Conservation (phyloP, 2,797 vertebrate species). For the Anguilla pacifica region DNA sequence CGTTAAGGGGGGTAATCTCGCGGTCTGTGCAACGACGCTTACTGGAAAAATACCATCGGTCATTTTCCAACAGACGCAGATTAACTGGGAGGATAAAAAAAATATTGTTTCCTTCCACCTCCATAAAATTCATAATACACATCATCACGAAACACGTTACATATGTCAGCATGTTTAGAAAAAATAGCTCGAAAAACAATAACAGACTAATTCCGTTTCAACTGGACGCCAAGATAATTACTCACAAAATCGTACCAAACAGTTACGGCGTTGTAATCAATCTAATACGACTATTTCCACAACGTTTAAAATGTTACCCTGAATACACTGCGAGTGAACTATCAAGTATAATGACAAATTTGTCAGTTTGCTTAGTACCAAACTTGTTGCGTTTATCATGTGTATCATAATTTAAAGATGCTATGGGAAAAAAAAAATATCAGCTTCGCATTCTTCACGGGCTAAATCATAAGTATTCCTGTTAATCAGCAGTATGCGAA, state of each 20-base stretch:
- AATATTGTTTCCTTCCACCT: not conserved
- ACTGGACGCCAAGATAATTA: not conserved
- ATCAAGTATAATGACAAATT: not conserved
- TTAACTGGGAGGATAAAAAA: not conserved
- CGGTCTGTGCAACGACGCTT: not conserved
- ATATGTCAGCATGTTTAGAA: not conserved
- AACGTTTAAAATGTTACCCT: not conserved
- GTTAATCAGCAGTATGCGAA: constrained; percentile 39
- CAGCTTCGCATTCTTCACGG: not conserved
- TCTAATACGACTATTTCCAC: not conserved
- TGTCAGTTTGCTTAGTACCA: not conserved
- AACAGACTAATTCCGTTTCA: not conserved
- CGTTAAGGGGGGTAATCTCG: constrained; percentile 32
- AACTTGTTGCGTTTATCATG: not conserved
- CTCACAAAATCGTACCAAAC: not conserved
- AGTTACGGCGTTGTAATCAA: not conserved
- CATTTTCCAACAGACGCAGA: not conserved
- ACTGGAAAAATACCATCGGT: too few species aligned
- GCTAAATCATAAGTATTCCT: not conserved
- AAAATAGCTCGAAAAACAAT: not conserved
- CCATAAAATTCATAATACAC: not conserved
- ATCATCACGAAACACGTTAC: not conserved
- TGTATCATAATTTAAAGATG: too few species aligned
- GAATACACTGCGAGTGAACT: not conserved
- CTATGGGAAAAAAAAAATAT: not conserved